A percentile compares a stretch with the other conserved stretches of the same genome.
These are phyloP conservation scores for Chaetodon trifasciatus DNA, from an alignment of 2,797 vertebrate genomes.

Conservation along the genomic window DNA sequence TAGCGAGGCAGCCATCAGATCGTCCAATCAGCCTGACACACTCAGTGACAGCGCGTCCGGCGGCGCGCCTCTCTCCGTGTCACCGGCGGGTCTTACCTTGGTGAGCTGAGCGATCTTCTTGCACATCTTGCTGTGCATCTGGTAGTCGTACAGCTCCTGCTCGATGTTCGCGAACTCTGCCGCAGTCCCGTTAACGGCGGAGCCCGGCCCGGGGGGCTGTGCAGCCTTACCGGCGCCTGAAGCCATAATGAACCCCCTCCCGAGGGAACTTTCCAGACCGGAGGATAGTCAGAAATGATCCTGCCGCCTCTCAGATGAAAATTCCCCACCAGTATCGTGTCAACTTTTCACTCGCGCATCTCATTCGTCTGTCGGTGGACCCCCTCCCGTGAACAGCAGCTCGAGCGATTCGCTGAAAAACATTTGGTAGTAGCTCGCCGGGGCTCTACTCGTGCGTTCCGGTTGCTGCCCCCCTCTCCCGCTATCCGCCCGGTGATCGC, in stretches of 20 bases:
- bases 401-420: conserved; percentile 63
- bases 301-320: conserved; percentile 63
- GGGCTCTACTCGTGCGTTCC: conserved; percentile 75
- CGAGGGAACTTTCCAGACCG: conserved; percentile 75
- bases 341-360: conserved; percentile 71
- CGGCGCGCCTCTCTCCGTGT: conserved; percentile 44
- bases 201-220: conserved; percentile 82
- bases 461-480: conserved; percentile 67
- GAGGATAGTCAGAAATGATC: conserved; percentile 67
- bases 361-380: conserved; percentile 63
- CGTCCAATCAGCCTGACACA: conserved; percentile 47
- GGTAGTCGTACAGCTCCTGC: conserved; percentile 86
- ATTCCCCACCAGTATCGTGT: conserved; percentile 64
- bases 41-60: conserved; percentile 45
- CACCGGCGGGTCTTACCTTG: conserved; percentile 88
- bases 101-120: conserved; percentile 99
- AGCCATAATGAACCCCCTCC: conserved; percentile 87
- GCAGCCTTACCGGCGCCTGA: conserved; percentile 89
- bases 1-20: conserved; percentile 47
- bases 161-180: conserved; percentile 81
- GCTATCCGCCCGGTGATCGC: conserved; percentile 77
- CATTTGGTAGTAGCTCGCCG: conserved; percentile 72
- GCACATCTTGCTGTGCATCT: conserved; percentile 96
- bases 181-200: conserved; percentile 87
- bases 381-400: conserved; percentile 61